These are phyloP conservation scores for Forbesichthys agassizii DNA, from an alignment of 2,113 vertebrate genomes.

Conservation along the genomic window DNA sequence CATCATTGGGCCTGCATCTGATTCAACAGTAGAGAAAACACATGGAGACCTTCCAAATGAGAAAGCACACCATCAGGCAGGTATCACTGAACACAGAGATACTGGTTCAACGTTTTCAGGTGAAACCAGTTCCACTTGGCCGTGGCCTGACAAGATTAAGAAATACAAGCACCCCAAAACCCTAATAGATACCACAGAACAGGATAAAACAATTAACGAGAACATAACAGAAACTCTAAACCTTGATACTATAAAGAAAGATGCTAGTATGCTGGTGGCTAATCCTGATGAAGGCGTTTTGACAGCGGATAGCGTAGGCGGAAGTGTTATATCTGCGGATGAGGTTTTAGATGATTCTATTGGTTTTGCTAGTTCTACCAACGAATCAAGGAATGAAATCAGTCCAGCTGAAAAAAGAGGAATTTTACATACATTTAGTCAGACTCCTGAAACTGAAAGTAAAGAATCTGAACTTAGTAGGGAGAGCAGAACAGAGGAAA, in stretches of 20 bases:
- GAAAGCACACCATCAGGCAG: not conserved
- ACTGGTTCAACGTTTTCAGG: not conserved
- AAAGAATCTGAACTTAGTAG: constrained; percentile 9
- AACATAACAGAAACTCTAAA: not conserved
- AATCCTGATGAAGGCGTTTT: no score
- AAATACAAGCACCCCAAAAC: not conserved
- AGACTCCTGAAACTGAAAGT: not conserved
- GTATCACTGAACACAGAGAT: not conserved
- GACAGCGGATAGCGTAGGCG: not conserved
- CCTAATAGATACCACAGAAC: not conserved
- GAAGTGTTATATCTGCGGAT: constrained; percentile 19
- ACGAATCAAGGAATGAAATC: not conserved
- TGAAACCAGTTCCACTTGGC: not conserved
- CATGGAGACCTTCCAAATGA: not conserved
- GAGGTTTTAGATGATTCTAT: not conserved
- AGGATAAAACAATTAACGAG: not conserved
- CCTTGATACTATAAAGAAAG: not conserved
- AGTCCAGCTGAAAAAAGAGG: constrained; percentile 15
- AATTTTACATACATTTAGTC: constrained; percentile 39
- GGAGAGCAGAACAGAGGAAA: constrained; percentile 3
- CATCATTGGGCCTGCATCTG: not conserved
- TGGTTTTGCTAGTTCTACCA: not conserved
- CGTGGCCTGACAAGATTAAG: not conserved
- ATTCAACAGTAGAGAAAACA: not conserved
- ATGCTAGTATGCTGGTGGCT: constrained; percentile 1